These are phyloP conservation scores for Pachymerium ferrugineum DNA, from an alignment of 2,888 invertebrate genomes.

Conservation along the genomic window DNA sequence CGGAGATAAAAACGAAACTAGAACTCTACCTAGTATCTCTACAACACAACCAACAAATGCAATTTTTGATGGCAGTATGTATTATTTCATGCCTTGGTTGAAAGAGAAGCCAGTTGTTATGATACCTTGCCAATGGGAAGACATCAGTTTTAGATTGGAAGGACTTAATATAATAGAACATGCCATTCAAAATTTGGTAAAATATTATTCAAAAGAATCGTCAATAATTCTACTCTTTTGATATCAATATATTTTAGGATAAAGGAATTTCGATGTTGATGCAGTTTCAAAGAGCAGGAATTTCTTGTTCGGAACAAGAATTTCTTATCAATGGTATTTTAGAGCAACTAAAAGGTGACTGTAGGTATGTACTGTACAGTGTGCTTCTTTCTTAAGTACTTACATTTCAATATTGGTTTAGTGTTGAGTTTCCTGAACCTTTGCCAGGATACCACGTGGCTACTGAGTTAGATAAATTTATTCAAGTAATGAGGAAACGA, in stretches of 20 bases:
- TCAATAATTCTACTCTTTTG: background rate
- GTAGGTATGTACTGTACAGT: background rate
- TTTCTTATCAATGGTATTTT: conserved; percentile 7
- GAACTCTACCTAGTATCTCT: conserved; percentile 48
- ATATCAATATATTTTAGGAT: background rate
- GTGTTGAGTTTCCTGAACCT: background rate
- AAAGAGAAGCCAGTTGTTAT: conserved; percentile 47
- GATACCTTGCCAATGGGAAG: conserved; percentile 50
- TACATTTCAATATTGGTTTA: too few relatives aligned
- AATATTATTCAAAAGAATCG: background rate
- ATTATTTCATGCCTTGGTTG: conserved; percentile 52
- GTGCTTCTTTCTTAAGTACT: background rate
- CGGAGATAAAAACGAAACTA: conserved; percentile 51
- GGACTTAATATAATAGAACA: conserved; percentile 44
- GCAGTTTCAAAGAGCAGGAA: background rate
- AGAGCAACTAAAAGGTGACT: conserved; percentile 23
- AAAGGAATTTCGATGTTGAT: background rate
- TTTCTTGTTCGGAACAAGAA: background rate
- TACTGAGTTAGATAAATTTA: conserved; percentile 23
- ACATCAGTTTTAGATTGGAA: conserved; percentile 49
- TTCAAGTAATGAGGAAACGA: background rate
- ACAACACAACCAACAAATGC: conserved; percentile 52
- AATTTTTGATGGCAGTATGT: conserved; percentile 50
- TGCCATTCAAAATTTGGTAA: background rate
- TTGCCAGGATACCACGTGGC: conserved; percentile 18